phyloP scores from a whole-genome alignment of 1,140 invertebrate species.

The Drosophila azteca region DNA sequence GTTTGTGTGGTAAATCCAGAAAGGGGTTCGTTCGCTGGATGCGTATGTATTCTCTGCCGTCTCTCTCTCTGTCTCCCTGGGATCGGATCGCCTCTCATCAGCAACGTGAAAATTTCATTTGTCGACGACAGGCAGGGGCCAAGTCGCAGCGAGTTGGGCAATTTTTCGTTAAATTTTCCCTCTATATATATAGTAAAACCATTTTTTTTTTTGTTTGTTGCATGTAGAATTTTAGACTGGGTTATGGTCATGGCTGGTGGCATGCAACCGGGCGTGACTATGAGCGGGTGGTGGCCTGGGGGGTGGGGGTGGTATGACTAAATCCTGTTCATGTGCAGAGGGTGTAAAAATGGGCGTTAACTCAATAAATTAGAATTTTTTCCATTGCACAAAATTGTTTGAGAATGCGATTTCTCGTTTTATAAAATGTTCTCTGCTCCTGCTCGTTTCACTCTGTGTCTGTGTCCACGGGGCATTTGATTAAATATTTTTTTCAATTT shows the following conservation, averaged over 20 bases:
- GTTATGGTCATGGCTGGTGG: slow-evolving; percentile 48
- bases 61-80: neutral
- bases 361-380: slow-evolving; percentile 77
- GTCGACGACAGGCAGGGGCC: slow-evolving; percentile 35
- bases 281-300: no score
- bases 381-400: slow-evolving; percentile 48
- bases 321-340: slow-evolving; percentile 51
- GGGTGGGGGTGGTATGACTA: neutral
- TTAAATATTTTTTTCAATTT: slow-evolving; percentile 54
- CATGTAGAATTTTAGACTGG: slow-evolving; percentile 38
- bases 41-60: slow-evolving; percentile 38
- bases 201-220: slow-evolving; percentile 47
- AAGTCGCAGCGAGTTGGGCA: slow-evolving; percentile 31
- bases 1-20: slow-evolving; percentile 70
- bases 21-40: slow-evolving; percentile 47
- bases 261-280: slow-evolving; percentile 17
- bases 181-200: slow-evolving; percentile 23
- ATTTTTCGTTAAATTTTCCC: slow-evolving; percentile 55
- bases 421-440: neutral
- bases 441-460: slow-evolving; percentile 12
- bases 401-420: slow-evolving; percentile 47
- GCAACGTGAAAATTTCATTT: slow-evolving; percentile 77
- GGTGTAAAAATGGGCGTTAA: slow-evolving; percentile 72
- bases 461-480: slow-evolving; percentile 33
- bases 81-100: slow-evolving; percentile 35